These are phyloP conservation scores for Nymphalis c-album DNA, from an alignment of 2,888 invertebrate genomes.

Conservation along the genomic window DNA sequence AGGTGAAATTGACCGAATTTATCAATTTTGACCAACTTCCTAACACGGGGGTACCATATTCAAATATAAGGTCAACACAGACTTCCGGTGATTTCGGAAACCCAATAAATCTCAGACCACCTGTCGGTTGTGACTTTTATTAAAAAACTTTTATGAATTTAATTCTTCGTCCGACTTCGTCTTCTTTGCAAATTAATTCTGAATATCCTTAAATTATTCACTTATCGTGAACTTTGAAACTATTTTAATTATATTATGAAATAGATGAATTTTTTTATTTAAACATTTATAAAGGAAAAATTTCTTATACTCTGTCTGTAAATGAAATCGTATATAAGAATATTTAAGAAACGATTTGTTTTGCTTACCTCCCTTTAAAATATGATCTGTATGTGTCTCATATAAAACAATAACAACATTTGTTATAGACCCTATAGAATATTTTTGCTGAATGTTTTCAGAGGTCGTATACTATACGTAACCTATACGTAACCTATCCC, in stretches of 20 bases:
- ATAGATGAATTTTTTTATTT: neutral
- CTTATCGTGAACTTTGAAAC: slow-evolving; percentile 20
- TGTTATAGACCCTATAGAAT: too few species aligned
- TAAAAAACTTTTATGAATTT: slow-evolving; percentile 71
- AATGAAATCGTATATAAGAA: too few species aligned
- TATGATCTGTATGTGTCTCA: too few species aligned
- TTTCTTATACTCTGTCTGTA: too few species aligned
- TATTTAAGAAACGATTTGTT: too few species aligned
- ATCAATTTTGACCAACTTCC: slow-evolving; percentile 5
- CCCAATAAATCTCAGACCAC: slow-evolving; percentile 64
- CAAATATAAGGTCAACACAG: slow-evolving; percentile 20
- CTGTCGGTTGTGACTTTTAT: slow-evolving; percentile 65
- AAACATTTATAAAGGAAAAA: too few species aligned
- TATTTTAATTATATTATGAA: slow-evolving; percentile 21
- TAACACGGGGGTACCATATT: slow-evolving; percentile 9
- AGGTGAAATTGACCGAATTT: slow-evolving; percentile 3
- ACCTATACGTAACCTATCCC: too few species aligned
- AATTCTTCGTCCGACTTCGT: slow-evolving; percentile 55
- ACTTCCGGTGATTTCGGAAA: slow-evolving; percentile 29
- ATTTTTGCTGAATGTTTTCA: too few species aligned
- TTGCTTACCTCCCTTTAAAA: too few species aligned
- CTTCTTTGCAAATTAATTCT: slow-evolving; percentile 33
- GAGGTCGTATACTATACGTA: too few species aligned
- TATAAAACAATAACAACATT: too few species aligned
- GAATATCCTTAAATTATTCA: slow-evolving; percentile 31